Evolutionary conservation across 2,113 vertebrate species (phyloP).

Genomic region (Chiloscyllium plagiosum): DNA sequence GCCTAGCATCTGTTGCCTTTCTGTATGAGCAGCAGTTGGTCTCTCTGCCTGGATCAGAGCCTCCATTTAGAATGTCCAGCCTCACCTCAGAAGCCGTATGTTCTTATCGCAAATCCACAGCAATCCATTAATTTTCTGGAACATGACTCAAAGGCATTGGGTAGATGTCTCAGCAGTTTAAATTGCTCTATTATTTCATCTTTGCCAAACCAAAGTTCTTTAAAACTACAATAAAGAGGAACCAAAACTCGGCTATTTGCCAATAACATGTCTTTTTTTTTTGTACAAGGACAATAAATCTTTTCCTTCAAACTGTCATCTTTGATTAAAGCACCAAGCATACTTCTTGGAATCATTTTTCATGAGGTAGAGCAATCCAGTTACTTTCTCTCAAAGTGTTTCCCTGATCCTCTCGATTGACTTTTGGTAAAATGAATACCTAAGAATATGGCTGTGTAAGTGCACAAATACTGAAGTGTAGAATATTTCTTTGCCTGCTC

Average conservation of each 20-base stretch:
- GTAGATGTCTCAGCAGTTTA: not conserved
- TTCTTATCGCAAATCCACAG: not conserved
- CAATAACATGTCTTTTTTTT: not conserved
- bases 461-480: slow-evolving; percentile 47
- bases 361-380: not conserved
- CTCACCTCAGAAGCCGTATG: not conserved
- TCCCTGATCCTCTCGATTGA: slow-evolving; percentile 52
- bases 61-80: slow-evolving; percentile 42
- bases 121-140: slow-evolving; percentile 5
- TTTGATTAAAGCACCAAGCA: slow-evolving; percentile 9
- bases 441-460: slow-evolving; percentile 60
- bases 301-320: not conserved
- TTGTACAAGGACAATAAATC: not conserved
- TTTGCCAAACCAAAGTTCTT: not conserved
- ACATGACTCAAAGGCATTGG: not conserved
- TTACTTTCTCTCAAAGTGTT: slow-evolving; percentile 43
- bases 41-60: slow-evolving; percentile 49
- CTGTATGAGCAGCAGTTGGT: slow-evolving; percentile 41
- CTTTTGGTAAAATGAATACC: slow-evolving; percentile 49
- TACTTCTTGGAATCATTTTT: not conserved
- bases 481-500: not conserved
- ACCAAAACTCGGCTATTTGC: not conserved
- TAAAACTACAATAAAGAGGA: not conserved
- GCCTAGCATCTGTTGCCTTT: slow-evolving; percentile 47
- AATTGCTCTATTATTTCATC: not conserved